phyloP scores from a whole-genome alignment of 2,888 invertebrate species.

The Caradrina kadenii region DNA sequence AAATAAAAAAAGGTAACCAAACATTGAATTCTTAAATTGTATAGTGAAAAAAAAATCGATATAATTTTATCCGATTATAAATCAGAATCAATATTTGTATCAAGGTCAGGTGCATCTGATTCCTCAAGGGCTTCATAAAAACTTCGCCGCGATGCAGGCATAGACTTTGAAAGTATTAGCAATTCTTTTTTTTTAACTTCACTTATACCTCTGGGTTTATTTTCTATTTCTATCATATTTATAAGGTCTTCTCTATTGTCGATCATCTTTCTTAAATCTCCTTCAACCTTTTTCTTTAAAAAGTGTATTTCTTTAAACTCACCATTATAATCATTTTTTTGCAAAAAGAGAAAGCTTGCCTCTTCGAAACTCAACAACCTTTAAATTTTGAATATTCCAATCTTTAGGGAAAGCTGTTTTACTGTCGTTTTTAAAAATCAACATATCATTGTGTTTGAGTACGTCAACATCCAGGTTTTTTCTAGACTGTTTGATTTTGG shows the following conservation, averaged over 20 bases:
- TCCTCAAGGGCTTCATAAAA: no score
- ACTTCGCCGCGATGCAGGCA: no score
- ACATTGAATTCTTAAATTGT: no score
- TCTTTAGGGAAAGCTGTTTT: slow-evolving; percentile 2
- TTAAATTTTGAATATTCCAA: slow-evolving; percentile 13
- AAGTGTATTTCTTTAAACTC: slow-evolving; percentile 3
- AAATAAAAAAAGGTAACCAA: no score
- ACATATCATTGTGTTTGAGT: slow-evolving; percentile 7
- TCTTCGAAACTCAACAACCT: slow-evolving; percentile 12
- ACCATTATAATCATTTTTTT: slow-evolving; percentile 10
- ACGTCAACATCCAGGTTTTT: slow-evolving; percentile 14
- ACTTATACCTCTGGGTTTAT: no score
- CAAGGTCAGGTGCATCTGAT: no score
- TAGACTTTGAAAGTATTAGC: no score
- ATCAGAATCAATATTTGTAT: no score
- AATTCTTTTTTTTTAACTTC: no score
- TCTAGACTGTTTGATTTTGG: slow-evolving; percentile 14
- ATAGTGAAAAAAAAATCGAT: no score
- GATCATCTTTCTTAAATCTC: slow-evolving; percentile 8
- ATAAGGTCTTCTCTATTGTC: background rate
- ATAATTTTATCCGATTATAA: no score
- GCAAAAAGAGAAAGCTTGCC: slow-evolving; percentile 5
- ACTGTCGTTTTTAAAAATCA: slow-evolving; percentile 1
- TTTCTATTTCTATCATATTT: background rate
- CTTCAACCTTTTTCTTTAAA: slow-evolving; percentile 10